Conservation (phyloP, 2,797 vertebrate species). For the Anabacerthia variegaticeps region DNA sequence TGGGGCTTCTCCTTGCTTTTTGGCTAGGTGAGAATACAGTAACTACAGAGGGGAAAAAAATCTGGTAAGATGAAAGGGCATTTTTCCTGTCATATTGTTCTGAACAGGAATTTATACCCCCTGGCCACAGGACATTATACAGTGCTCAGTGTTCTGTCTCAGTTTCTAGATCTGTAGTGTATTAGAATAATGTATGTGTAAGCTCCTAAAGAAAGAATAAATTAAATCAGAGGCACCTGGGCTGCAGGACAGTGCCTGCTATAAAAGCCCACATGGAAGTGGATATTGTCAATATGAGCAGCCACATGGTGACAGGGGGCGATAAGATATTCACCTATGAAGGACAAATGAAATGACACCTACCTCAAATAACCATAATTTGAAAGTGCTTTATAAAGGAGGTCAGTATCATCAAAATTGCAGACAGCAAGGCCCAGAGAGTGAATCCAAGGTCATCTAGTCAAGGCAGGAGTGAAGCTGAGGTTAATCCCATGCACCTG, state of each 20-base stretch:
- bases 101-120: background rate
- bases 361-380: background rate
- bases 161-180: background rate
- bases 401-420: background rate
- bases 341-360: background rate
- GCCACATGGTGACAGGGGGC: background rate
- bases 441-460: background rate
- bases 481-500: background rate
- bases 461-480: background rate
- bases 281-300: background rate
- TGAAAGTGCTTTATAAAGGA: background rate
- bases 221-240: background rate
- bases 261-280: background rate
- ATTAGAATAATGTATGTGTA: background rate
- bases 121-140: background rate
- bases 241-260: background rate
- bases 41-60: background rate
- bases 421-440: background rate
- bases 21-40: background rate
- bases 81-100: background rate
- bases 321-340: background rate
- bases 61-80: background rate
- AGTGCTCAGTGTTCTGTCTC: background rate
- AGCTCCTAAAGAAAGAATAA: background rate
- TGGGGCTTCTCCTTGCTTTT: background rate